These are phyloP conservation scores for Conus canariensis DNA, from an alignment of 2,888 invertebrate species.

Conservation along the genomic window DNA sequence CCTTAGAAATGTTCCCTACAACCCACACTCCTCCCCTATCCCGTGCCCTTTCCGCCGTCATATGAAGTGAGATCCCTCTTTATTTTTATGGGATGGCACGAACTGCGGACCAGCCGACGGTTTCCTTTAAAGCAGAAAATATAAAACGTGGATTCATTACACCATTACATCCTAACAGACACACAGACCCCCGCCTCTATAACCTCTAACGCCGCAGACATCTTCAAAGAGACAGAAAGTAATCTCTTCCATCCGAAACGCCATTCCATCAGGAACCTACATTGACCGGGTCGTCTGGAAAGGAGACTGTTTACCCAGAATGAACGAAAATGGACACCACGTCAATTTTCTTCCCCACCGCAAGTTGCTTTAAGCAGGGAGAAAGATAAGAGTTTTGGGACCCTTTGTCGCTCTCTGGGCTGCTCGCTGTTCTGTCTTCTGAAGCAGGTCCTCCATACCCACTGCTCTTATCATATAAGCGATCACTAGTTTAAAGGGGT, in stretches of 20 bases:
- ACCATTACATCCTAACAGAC: background rate
- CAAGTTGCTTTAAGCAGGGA: too few species aligned
- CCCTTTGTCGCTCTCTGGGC: too few species aligned
- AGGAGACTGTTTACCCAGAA: background rate
- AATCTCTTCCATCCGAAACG: background rate
- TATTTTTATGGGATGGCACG: too few species aligned
- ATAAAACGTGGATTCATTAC: conserved; percentile 14
- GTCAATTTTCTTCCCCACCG: background rate
- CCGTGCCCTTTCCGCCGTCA: background rate
- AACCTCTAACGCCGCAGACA: background rate
- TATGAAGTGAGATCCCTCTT: too few species aligned
- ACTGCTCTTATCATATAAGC: background rate
- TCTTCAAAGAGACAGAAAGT: background rate
- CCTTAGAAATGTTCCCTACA: background rate
- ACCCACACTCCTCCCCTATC: background rate
- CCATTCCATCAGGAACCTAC: background rate
- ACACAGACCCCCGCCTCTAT: conserved; percentile 11
- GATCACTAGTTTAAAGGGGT: background rate
- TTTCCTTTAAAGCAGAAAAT: too few species aligned
- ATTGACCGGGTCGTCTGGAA: background rate
- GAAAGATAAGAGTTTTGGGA: too few species aligned
- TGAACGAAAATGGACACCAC: background rate
- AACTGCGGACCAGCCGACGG: too few species aligned
- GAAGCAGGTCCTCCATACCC: background rate
- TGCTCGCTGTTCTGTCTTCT: background rate